Base-by-base conservation (phyloP, 1,140 invertebrate genomes). In the Bombus soroeensis region DNA sequence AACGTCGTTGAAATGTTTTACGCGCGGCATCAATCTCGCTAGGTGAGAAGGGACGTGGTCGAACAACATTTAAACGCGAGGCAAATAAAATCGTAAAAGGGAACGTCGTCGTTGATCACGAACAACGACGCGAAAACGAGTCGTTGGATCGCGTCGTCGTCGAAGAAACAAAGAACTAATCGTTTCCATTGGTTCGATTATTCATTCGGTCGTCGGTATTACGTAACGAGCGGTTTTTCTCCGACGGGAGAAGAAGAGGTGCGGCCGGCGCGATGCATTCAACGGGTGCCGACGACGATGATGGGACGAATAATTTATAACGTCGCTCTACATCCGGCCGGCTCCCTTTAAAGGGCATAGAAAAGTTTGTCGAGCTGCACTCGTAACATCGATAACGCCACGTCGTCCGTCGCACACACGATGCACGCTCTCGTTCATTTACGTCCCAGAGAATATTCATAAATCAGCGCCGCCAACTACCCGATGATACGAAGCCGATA, bases 281-380 rank as follows among this genome's bases (percentile, higher is more conserved):
- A 79, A n/a, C 41, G 47, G 47, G 47, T 8, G 47, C 47, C 47
- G 47, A 53, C 76, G 39, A 57, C 70, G 70, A 81, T 43, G 73
- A 76, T 39, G 81, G 13, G 15, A 18, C 81, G 74, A 83, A 83
- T 83, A 77, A 83, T 83, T 83, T 68, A 83, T 70, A 68, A n/a
- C 74, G 34, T 77, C 47, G 81, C 22, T 76, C 39, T 39, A 66
- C 72, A 32, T 68, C 64, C 37, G 64, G 43, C 28, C 37, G 4
- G 37, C 32, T 22, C 2, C 15, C 62, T 70, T 83, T 70, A 57
- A 64, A 77, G 25, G 41, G 71, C 62, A 37, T 41, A 57, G 73
- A 68, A 57, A 77, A 83, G 64, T 83, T 83, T 53, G 81, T 41
- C 43, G 43, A 57, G 43, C 25, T 39, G 68, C 59, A 83, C 41